A percentile compares a stretch with the other conserved stretches of the same genome.
Evolutionary conservation across 2,888 invertebrate species (phyloP).

Genomic region (Cordilura impudica): DNA sequence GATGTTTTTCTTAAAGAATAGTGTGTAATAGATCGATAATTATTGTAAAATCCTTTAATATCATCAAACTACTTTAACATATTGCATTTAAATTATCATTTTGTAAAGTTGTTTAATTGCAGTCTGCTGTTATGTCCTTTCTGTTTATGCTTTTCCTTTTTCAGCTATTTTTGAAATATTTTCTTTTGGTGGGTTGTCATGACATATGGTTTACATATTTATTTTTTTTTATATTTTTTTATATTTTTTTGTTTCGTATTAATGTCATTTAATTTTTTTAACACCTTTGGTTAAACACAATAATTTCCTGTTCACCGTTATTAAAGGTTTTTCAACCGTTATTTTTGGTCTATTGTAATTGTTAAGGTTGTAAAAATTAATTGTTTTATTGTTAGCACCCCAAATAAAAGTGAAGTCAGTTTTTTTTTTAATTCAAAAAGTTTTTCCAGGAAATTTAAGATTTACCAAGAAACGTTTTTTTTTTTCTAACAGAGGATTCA

Average conservation of each 20-base stretch:
- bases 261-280: constrained; percentile 55
- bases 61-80: not conserved
- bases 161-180: not conserved
- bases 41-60: constrained; percentile 11
- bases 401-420: not conserved
- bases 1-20: constrained; percentile 12
- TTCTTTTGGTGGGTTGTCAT: not conserved
- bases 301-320: constrained; percentile 45
- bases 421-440: not conserved
- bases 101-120: constrained; percentile 5
- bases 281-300: constrained; percentile 58
- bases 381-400: constrained; percentile 36
- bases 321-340: constrained; percentile 4
- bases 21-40: not conserved
- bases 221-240: constrained; percentile 41
- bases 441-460: not conserved
- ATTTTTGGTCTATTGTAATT: not conserved
- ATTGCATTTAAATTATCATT: not conserved
- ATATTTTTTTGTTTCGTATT: constrained; percentile 24
- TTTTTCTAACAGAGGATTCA: too few relatives aligned
- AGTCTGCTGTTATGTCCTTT: not conserved
- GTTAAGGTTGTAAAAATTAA: constrained; percentile 42
- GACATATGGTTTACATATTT: not conserved
- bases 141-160: not conserved
- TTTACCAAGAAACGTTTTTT: too few relatives aligned